These are phyloP conservation scores for Mantis religiosa DNA, from an alignment of 2,888 invertebrate species.

Conservation along the genomic window DNA sequence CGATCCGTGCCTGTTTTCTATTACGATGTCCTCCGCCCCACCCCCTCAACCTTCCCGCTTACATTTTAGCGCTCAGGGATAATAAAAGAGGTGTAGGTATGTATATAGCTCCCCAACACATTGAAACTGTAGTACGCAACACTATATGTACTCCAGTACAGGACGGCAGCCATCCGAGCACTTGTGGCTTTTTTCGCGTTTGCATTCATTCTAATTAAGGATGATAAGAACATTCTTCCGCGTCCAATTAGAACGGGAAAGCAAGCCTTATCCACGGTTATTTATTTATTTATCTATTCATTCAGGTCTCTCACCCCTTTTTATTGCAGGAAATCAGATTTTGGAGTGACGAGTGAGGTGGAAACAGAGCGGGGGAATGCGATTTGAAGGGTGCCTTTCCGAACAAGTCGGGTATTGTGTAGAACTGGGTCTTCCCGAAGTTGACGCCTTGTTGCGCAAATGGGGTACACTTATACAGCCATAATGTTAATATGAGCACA, in stretches of 20 bases:
- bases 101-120: not conserved
- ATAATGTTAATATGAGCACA: too few species aligned
- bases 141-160: not conserved
- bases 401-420: not conserved
- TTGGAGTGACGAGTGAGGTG: not conserved
- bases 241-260: not conserved
- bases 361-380: not conserved
- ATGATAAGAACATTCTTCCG: not conserved
- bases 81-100: not conserved
- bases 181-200: not conserved
- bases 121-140: not conserved
- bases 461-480: not conserved
- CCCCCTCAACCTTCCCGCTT: not conserved
- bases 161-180: not conserved
- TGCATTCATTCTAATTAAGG: not conserved
- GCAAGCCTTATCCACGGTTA: not conserved
- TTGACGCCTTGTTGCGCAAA: not conserved
- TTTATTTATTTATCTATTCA: constrained; percentile 2
- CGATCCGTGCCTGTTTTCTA: not conserved
- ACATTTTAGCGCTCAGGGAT: not conserved
- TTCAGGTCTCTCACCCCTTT: not conserved
- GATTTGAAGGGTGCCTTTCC: not conserved
- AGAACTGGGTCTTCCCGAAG: not conserved
- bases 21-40: not conserved
- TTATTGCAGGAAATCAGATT: not conserved